Evolutionary conservation across 2,888 invertebrate species (phyloP).

Genomic region (Eurytoma californica): DNA sequence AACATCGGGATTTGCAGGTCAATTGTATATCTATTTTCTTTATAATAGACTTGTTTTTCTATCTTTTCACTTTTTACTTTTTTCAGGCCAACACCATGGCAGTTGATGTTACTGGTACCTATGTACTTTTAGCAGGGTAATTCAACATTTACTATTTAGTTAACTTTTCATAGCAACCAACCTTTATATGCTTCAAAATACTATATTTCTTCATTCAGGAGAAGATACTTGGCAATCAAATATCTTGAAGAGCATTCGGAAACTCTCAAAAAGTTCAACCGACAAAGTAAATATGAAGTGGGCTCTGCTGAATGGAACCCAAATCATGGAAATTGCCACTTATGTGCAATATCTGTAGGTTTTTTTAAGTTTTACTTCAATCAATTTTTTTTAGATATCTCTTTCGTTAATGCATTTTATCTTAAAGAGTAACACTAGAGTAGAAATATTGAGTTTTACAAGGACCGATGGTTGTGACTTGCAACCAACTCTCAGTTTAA

Average conservation of each 20-base stretch:
- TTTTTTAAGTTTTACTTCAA: background rate
- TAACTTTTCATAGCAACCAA: constrained; percentile 5
- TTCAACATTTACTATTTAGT: constrained; percentile 55
- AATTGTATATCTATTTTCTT: constrained; percentile 7
- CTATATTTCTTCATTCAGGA: constrained; percentile 75
- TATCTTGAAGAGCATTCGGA: constrained; percentile 84
- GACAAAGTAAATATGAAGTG: constrained; percentile 95
- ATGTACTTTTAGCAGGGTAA: constrained; percentile 90
- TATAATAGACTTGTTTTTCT: background rate
- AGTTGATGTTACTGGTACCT: constrained; percentile 89
- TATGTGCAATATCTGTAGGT: constrained; percentile 91
- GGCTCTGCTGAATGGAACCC: constrained; percentile 96
- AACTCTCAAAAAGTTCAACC: constrained; percentile 85
- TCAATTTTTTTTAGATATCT: background rate
- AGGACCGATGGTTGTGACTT: constrained; percentile 79
- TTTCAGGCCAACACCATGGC: constrained; percentile 93
- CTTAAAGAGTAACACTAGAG: constrained; percentile 88
- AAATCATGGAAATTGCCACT: constrained; percentile 83
- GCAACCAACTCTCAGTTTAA: constrained; percentile 83
- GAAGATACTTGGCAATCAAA: constrained; percentile 87
- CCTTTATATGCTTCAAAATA: constrained; percentile 7
- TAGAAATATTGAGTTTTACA: constrained; percentile 90
- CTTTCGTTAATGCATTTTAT: constrained; percentile 41
- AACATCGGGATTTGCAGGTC: constrained; percentile 88
- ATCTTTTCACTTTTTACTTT: constrained; percentile 53